Base-by-base conservation (phyloP, 2,113 vertebrate species). In the Machaerirhynchus nigripectus region DNA sequence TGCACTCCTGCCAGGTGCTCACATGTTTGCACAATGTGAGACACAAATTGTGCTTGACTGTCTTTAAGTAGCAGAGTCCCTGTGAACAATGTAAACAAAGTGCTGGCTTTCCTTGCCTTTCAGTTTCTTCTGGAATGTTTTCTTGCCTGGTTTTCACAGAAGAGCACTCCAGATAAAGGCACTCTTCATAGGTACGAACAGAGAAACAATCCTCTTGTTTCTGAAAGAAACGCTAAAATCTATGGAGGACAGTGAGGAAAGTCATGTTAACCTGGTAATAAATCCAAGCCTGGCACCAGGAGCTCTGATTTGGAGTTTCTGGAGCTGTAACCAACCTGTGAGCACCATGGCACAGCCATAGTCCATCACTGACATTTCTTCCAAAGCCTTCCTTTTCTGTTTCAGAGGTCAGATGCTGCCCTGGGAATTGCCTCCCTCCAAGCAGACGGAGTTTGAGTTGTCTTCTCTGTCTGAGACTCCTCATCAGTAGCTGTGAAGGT, bases 11-110 rank as follows among this genome's bases (percentile, higher is more conserved):
- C 44, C 64, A 86, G 76, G 71, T 84, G 80, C 83, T 96, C 85
- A 84, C 20, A 50, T 46, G 46, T 79, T 93, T 95, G 67, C 42
- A 75, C 70, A 57, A 55, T 57, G 79, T 90, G 85, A 88, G 75
- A 35, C 56, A 69, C 64, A 78, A 88, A 59, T 52, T 77, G 63
- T 80, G 35, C 79, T 76, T 1, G 3, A 68, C 52, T 71, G 27
- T 80, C 52, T 92, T 79, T 56, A 89, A 65, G 61, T 75, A 81
- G 56, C 37, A 52, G 33, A 80, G 67, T 61, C 26, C 46, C 42
- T 46, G 70, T 70, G 70, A 90, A 68, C 59, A 75, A 52, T 24
- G 20, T 31, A 76, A 85, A 55, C 61, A 56, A 89, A 64, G 6
- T 57, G 60, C 21, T 61, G 50, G 1, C 4, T 64, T 87, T 76